Base-by-base conservation (phyloP, 2,113 vertebrate genomes). In the Ploceus nigricollis region DNA sequence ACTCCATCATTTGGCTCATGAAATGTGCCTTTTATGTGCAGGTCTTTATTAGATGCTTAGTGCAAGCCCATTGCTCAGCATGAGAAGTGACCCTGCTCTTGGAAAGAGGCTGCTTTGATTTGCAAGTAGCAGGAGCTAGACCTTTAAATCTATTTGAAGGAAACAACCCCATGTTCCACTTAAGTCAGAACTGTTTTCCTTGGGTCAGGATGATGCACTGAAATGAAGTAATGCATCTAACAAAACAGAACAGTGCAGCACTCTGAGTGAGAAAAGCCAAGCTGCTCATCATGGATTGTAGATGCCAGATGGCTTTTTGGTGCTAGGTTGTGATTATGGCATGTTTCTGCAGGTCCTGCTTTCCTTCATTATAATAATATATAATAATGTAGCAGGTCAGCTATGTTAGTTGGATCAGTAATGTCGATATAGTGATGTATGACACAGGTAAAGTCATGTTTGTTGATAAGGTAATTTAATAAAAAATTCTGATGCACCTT, bases 231-330 rank as follows among this genome's bases (percentile, higher is more conserved):
- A 61, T 33, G 24, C 47, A 31, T 73, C 6, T 35, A 30, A 31
- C 11, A 13, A 13, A 69, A 21, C 8, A 20, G 50, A 90, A 13
- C 27, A 63, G n/a, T 0, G 2, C n/a, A 33, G n/a, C 8, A 7
- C 31, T 15, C 11, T 31, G 28, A 11, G 25, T 40, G 51, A 51
- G 30, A 33, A 71, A 68, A 69, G 33, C 2, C 6, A 45, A 48
- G 39, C 0, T 0, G 3, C 35, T 12, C 0, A 0, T 50, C 1
- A 4, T 3, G 11, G 75, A 8, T 16, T 58, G 25, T 47, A 4
- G 70, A 1, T 86, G 18, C 28, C 45, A 10, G 44, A 15, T 71
- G 37, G 39, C 40, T 71, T 86, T n/a, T 72, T 48, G 25, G 21
- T 61, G 33, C 61, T 61, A 11, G 6, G n/a, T 23, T 57, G 37